Evolutionary conservation across 2,888 invertebrate species (phyloP).

Genomic region (Drosophila koepferae): DNA sequence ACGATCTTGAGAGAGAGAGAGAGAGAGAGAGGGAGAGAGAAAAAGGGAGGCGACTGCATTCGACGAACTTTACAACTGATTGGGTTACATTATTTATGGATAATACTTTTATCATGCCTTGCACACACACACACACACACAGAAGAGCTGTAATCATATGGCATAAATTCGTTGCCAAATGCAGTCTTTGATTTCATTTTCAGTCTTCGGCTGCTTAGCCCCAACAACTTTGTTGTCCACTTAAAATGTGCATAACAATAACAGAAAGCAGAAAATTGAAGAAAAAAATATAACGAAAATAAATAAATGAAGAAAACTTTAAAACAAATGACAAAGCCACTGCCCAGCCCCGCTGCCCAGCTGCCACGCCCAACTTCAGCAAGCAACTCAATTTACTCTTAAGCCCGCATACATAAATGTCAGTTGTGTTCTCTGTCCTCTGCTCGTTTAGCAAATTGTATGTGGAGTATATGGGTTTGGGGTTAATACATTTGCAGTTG

Average conservation of each 20-base stretch:
- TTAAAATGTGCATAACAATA: slow-evolving; percentile 57
- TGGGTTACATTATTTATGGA: slow-evolving; percentile 8
- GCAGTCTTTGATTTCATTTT: slow-evolving; percentile 6
- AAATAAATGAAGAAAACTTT: slow-evolving; percentile 8
- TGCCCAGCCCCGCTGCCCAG: slow-evolving; percentile 5
- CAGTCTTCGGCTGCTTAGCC: neutral
- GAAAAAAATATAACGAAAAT: neutral
- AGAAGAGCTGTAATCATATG: neutral
- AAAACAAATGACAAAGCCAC: slow-evolving; percentile 21
- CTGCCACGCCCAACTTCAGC: slow-evolving; percentile 14
- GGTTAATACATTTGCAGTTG: too few species aligned
- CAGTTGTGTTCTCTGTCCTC: slow-evolving; percentile 6
- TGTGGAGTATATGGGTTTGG: neutral
- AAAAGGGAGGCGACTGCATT: neutral
- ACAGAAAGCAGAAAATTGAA: neutral
- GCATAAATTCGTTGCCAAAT: neutral
- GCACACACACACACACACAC: neutral
- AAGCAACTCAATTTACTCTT: slow-evolving; percentile 8
- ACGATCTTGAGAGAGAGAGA: neutral
- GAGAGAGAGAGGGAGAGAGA: too few species aligned
- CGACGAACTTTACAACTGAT: slow-evolving; percentile 1
- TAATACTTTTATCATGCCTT: neutral
- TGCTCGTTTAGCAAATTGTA: rapidly evolving
- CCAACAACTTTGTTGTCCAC: slow-evolving; percentile 22
- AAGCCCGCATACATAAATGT: slow-evolving; percentile 33